Conservation (phyloP, 2,888 invertebrate species). For the Hirudinaria manillensis region DNA sequence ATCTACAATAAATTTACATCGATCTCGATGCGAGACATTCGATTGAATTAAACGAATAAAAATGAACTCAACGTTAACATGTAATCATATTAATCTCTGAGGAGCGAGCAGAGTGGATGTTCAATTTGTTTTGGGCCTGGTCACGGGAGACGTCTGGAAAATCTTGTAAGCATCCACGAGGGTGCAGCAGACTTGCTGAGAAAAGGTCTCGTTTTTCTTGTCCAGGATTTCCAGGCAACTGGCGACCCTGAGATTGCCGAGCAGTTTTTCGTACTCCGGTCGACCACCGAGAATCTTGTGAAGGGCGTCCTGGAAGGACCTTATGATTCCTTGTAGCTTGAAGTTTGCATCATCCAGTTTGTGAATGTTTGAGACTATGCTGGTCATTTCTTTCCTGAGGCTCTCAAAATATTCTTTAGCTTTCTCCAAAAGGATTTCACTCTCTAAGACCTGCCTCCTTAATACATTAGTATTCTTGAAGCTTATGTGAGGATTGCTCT, state of each 20-base stretch:
- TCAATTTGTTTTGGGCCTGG: neutral
- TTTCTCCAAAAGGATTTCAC: neutral
- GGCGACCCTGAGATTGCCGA: conserved; percentile 24
- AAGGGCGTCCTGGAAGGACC: conserved; percentile 7
- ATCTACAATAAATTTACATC: no score
- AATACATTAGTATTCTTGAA: neutral
- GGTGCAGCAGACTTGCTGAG: neutral
- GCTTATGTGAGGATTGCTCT: neutral
- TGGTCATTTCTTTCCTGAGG: neutral
- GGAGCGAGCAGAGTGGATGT: neutral
- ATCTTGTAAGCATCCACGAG: conserved; percentile 21
- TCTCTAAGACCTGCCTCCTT: conserved; percentile 6
- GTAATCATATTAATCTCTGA: no score
- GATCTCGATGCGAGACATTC: no score
- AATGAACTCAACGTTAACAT: no score
- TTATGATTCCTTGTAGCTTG: conserved; percentile 22
- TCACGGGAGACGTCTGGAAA: conserved; percentile 21
- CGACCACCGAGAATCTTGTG: neutral
- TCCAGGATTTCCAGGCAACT: conserved; percentile 25
- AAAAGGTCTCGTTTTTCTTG: conserved; percentile 1
- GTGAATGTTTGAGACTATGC: conserved; percentile 6
- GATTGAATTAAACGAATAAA: no score
- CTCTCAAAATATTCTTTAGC: neutral
- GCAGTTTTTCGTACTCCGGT: conserved; percentile 11
- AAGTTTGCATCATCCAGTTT: conserved; percentile 21